Base-by-base conservation (phyloP, 2,113 vertebrate genomes). In the Lepidothrix coronata region DNA sequence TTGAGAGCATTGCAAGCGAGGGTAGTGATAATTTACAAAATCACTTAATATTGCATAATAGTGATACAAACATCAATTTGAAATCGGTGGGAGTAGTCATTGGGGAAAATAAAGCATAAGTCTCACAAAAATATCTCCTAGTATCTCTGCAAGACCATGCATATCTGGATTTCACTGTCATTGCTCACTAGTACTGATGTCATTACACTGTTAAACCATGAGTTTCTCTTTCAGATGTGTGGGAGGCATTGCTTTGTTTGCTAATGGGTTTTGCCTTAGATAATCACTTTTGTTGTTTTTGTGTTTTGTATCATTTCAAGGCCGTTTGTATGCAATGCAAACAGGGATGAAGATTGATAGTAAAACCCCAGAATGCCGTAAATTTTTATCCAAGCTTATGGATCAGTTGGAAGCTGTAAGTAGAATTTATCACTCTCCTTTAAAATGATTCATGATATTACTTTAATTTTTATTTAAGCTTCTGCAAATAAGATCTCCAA, bases 311-410 rank as follows among this genome's bases (percentile, higher is more conserved):
- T 66, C 63, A 31, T 96, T 94, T 95, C 31, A 97, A 99, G 99
- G 99, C 96, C 99, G 99, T 70, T 98, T 99, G 59, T 99, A 99
- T 84, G 98, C 98, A 13, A 99, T 99, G 99, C 99, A 99, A 97
- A 99, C 98, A 2, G 99, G 99, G 67, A 99, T 99, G 99, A 99
- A 99, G 97, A 98, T 99, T 98, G 99, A 99, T 95, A 99, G 99
- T 96, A 99, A 99, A 98, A 99, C 98, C 8, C 99, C 99, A 33
- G 99, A 99, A 82, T 99, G 99, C 95, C 98, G 99, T 57, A 99
- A 99, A 98, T 99, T 99, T 97, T 98, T 99, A 90, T 97, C 98
- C 86, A 99, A 99, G 70, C 98, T 99, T 81, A 99, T 99, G 99
- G 99, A 99, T 98, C 99, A 99, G 18, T 97, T 99, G 97, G 99